phyloP scores from a whole-genome alignment of 1,140 invertebrate species.

The Bombus sylvicola region DNA sequence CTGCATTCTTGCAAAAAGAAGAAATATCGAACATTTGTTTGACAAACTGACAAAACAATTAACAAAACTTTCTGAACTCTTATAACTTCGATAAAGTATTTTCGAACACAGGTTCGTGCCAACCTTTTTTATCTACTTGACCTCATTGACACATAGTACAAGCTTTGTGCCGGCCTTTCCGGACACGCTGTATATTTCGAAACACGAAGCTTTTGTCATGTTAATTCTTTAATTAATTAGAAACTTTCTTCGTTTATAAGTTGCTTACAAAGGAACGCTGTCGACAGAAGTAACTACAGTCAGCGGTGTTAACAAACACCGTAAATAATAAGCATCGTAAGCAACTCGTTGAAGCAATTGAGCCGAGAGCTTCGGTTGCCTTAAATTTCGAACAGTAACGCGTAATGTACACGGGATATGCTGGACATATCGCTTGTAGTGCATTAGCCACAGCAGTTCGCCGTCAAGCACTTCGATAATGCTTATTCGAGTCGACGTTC shows the following conservation, averaged over 20 bases:
- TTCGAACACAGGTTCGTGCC: no score
- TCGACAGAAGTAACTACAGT: not conserved
- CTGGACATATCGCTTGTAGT: constrained; percentile 8
- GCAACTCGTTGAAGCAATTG: not conserved
- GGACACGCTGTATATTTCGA: not conserved
- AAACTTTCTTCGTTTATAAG: not conserved
- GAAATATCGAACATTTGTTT: no score
- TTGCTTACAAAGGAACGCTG: not conserved
- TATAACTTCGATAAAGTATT: no score
- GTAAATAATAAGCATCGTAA: not conserved
- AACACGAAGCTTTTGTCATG: not conserved
- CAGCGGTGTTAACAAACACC: not conserved
- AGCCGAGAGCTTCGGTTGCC: not conserved
- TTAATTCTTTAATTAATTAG: not conserved
- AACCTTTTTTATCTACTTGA: no score
- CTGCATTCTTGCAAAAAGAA: no score
- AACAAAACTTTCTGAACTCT: no score
- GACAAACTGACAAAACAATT: no score
- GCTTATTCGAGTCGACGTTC: constrained; percentile 30
- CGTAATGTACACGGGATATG: not conserved
- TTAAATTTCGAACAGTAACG: constrained; percentile 9
- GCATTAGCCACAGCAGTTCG: not conserved
- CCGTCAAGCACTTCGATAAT: not conserved
- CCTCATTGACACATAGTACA: no score
- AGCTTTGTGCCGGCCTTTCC: no score